Percentiles rank a stretch among this genome's conserved stretches.
Evolutionary conservation across 1,140 invertebrate genomes (phyloP).

Genomic region (Nomia melanderi): DNA sequence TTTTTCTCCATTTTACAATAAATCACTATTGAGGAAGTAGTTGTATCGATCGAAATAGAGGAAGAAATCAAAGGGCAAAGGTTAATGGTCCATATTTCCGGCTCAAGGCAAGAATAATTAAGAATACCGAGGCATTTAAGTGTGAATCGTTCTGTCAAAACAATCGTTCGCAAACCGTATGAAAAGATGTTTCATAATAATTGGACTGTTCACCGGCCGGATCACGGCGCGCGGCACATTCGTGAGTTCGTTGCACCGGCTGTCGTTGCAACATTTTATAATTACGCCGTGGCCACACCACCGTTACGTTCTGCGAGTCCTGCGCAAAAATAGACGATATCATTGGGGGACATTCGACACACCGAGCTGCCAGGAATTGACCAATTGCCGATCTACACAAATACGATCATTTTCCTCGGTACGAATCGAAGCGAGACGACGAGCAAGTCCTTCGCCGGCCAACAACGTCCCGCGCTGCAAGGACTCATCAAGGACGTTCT

Average conservation of each 20-base stretch:
- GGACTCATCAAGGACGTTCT: constrained; percentile 40
- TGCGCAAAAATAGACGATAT: constrained; percentile 71
- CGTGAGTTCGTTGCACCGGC: constrained; percentile 70
- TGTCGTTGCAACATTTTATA: constrained; percentile 71
- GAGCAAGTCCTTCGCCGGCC: constrained; percentile 20
- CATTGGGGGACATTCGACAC: constrained; percentile 72
- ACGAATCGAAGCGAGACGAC: constrained; percentile 31
- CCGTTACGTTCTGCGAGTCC: constrained; percentile 67
- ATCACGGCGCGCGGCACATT: constrained; percentile 34
- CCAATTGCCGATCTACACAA: constrained; percentile 29
- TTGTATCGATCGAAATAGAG: too few relatives aligned
- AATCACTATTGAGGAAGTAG: too few relatives aligned
- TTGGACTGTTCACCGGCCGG: constrained; percentile 52
- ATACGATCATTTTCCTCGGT: constrained; percentile 14
- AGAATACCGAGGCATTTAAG: neutral
- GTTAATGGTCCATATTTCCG: too few relatives aligned
- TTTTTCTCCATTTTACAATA: too few relatives aligned
- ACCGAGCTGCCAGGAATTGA: constrained; percentile 48
- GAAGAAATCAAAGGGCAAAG: too few relatives aligned
- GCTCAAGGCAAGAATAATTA: too few relatives aligned
- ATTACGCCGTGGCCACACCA: constrained; percentile 63
- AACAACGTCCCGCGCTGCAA: constrained; percentile 20
- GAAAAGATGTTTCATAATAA: constrained; percentile 56
- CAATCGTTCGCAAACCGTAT: constrained; percentile 28
- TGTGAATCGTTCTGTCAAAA: neutral